Evolutionary conservation across 2,888 invertebrate genomes (phyloP), one percentile per base, ranked within the genome.

Genomic region (Isotomurus palustris): DNA sequence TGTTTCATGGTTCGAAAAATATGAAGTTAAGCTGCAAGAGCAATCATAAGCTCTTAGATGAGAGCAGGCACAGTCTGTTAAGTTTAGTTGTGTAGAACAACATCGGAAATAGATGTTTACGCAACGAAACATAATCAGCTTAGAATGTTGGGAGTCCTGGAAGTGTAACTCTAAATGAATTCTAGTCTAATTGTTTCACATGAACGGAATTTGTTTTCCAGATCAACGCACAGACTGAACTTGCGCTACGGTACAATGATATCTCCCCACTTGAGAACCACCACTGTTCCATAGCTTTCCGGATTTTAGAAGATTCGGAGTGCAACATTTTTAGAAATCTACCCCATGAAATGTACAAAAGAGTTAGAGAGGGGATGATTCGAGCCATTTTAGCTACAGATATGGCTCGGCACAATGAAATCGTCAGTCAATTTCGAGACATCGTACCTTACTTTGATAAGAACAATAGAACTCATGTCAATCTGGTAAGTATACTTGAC

Each of bases 211-310:
- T 44, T 68, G 74, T 73, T 45, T 76, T 75, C 44, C 77, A 80
- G 76, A 88, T 89, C 73, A 89, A 89, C 74, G 88, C 88, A 44
- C 82, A 85, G 72, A 89, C 89, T 41, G 88, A 88, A 74, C 77
- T 89, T 73, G 88, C 88, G 28, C 80, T 89, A 67, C 82, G 88
- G 60, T 89, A 89, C 78, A 89, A 89, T 76, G 88, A 89, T 78
- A 88, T 88, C 73, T 88, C 88, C 52, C 88, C 88, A 2, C 76
- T 89, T 73, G 89, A 89, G 76, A 89, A 89, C 76, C 89, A 89
- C 75, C 89, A 89, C 74, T 88, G 88, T 76, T 88, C 88, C 63
- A 86, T 89, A 70, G 86, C 88, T 44, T 89, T 89, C 76, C 83
- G 87, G 62, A 82, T 89, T 68, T 79, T 89, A 69, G 86, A 86